Conservation (phyloP, 2,797 vertebrate species). For the Podargus strigoides region DNA sequence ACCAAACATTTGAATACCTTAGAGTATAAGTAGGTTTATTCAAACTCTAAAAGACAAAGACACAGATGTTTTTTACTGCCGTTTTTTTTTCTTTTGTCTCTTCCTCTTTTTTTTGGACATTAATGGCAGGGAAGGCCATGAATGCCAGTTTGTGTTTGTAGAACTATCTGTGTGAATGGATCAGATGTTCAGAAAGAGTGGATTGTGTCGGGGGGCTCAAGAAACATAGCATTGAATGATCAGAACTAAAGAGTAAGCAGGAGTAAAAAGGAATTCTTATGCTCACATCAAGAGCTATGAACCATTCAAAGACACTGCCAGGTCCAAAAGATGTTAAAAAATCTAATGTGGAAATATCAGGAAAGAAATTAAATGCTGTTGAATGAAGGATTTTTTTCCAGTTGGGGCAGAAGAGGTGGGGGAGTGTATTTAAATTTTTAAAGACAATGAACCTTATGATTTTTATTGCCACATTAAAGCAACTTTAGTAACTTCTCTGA, state of each 20-base stretch:
- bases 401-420: not conserved
- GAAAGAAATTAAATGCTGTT: not conserved
- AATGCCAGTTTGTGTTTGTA: not conserved
- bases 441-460: not conserved
- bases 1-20: not conserved
- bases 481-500: not conserved
- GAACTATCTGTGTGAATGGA: not conserved
- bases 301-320: not conserved
- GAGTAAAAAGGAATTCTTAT: not conserved
- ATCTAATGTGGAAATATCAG: not conserved
- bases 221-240: not conserved
- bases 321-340: not conserved
- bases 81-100: too few species aligned
- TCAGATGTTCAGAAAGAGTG: not conserved
- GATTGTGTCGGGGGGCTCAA: not conserved
- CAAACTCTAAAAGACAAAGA: not conserved
- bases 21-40: not conserved
- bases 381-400: not conserved
- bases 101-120: not conserved
- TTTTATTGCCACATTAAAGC: not conserved
- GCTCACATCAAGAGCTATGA: not conserved
- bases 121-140: not conserved
- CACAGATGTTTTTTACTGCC: not conserved
- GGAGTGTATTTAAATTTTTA: not conserved
- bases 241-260: not conserved